A percentile compares a stretch with the other conserved stretches of the same genome.
Evolutionary conservation across 2,797 vertebrate species (phyloP).

Genomic region (Galaxias olidus): DNA sequence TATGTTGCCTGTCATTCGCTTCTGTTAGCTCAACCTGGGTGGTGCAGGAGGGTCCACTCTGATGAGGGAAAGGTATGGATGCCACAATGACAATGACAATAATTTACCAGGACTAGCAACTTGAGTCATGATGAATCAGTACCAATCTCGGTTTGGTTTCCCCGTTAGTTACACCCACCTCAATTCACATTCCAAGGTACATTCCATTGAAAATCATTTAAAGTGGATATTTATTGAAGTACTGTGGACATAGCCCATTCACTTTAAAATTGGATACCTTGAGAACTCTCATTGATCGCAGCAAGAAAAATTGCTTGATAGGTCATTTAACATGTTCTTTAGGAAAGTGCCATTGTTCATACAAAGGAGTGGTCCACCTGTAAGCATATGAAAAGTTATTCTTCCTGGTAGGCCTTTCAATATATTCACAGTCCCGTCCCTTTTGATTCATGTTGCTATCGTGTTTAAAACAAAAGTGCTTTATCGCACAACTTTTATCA

Average conservation of each 20-base stretch:
- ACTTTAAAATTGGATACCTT: too few species aligned
- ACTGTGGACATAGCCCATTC: too few species aligned
- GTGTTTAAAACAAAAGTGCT: background rate
- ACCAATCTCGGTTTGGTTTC: background rate
- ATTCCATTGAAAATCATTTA: too few species aligned
- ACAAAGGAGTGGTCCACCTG: conserved; percentile 7
- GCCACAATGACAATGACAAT: too few species aligned
- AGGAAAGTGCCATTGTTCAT: conserved; percentile 27
- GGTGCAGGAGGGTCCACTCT: background rate
- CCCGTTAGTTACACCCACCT: background rate
- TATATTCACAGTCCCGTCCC: background rate
- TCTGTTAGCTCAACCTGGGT: background rate
- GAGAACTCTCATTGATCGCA: too few species aligned
- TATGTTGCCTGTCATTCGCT: background rate
- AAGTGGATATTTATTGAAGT: too few species aligned
- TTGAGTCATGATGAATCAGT: too few species aligned
- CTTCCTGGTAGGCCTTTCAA: background rate
- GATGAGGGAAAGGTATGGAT: background rate
- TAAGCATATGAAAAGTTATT: background rate
- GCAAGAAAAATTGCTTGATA: too few species aligned
- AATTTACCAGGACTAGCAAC: too few species aligned
- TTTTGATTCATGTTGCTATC: background rate
- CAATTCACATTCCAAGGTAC: background rate
- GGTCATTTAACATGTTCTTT: too few species aligned
- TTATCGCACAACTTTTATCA: background rate